Evolutionary conservation across 2,797 vertebrate genomes (phyloP).

Genomic region (Triplophysa yarkandensis): DNA sequence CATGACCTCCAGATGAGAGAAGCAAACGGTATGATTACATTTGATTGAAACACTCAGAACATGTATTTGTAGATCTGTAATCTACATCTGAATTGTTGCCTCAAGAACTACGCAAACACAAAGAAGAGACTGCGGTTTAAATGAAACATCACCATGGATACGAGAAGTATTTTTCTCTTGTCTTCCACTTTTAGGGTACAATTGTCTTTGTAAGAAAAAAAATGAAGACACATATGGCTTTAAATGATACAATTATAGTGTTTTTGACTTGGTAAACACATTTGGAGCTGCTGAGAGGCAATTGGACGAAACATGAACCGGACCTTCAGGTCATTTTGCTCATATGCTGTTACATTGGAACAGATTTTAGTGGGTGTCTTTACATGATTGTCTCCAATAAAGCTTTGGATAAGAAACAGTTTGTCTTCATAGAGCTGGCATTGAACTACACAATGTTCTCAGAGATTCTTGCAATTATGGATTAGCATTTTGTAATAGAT

Average conservation of each 20-base stretch:
- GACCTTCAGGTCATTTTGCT: slow-evolving; percentile 39
- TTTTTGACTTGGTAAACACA: slow-evolving; percentile 53
- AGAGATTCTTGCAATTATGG: neutral
- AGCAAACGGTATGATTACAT: slow-evolving; percentile 32
- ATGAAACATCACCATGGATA: slow-evolving; percentile 47
- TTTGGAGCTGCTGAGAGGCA: slow-evolving; percentile 47
- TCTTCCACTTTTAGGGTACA: slow-evolving; percentile 25
- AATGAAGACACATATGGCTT: slow-evolving; percentile 21
- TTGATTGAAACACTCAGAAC: slow-evolving; percentile 31
- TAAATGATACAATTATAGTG: slow-evolving; percentile 35
- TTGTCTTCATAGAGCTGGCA: slow-evolving; percentile 5
- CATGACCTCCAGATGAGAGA: neutral
- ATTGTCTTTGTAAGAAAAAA: slow-evolving; percentile 34
- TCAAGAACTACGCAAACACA: slow-evolving; percentile 25
- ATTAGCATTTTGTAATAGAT: slow-evolving; percentile 10
- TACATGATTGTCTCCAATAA: slow-evolving; percentile 42
- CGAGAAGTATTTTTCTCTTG: slow-evolving; percentile 32
- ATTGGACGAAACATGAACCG: slow-evolving; percentile 40
- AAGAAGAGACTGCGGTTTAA: slow-evolving; percentile 2
- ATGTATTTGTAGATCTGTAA: slow-evolving; percentile 21
- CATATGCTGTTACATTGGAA: slow-evolving; percentile 9
- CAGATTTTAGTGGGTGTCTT: slow-evolving; percentile 37
- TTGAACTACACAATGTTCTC: slow-evolving; percentile 19
- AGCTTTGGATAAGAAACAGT: slow-evolving; percentile 7
- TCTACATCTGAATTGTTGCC: slow-evolving; percentile 15